Percentiles rank a stretch among this genome's conserved stretches.
Evolutionary conservation across 2,113 vertebrate genomes (phyloP).

Genomic region (Pedetes capensis): DNA sequence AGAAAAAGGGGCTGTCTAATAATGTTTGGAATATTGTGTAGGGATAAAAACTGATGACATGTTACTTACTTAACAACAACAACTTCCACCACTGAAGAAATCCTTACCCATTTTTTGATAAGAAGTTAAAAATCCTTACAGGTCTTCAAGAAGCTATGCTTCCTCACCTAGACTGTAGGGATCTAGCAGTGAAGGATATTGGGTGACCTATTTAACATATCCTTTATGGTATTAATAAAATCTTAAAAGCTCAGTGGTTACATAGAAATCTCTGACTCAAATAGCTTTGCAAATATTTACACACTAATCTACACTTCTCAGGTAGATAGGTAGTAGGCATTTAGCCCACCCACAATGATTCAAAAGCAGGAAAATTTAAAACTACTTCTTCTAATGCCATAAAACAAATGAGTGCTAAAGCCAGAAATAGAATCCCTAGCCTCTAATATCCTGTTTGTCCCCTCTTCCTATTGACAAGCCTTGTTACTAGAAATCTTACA

Average conservation of each 20-base stretch:
- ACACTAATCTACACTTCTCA: not conserved
- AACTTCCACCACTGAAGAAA: constrained; percentile 6
- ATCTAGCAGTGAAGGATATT: not conserved
- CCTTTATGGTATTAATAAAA: not conserved
- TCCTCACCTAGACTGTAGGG: not conserved
- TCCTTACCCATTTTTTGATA: not conserved
- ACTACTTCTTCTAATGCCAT: not conserved
- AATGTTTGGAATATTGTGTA: not conserved
- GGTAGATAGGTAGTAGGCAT: not conserved
- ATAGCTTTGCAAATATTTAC: not conserved
- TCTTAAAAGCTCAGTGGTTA: not conserved
- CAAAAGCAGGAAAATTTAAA: not conserved
- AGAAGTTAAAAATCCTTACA: not conserved
- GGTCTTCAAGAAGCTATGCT: not conserved
- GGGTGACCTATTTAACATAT: not conserved
- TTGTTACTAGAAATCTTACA: not conserved
- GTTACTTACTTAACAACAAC: too few species aligned
- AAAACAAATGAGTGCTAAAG: not conserved
- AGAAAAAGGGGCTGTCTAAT: not conserved
- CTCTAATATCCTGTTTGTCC: not conserved
- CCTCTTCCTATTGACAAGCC: not conserved
- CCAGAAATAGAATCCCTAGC: not conserved
- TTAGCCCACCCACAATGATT: not conserved
- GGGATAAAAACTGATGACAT: not conserved
- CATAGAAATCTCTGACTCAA: not conserved